Conservation (phyloP, 2,797 vertebrate genomes). For the Dipus sagitta region DNA sequence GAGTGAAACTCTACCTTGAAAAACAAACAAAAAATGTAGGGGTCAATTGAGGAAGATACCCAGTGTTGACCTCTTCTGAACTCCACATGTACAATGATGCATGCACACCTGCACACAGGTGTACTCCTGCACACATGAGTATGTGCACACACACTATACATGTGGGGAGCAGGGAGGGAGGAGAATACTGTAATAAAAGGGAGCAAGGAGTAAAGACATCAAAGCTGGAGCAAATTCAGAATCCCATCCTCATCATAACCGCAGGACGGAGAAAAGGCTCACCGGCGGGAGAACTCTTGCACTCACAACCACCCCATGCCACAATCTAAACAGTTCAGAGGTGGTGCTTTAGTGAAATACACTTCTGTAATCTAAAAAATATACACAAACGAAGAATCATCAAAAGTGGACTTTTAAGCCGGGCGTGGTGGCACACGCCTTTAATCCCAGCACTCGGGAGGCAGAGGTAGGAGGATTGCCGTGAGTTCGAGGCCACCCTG, state of each 20-base stretch:
- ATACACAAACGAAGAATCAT: neutral
- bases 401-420: neutral
- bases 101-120: too few species aligned
- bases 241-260: neutral
- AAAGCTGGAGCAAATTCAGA: neutral
- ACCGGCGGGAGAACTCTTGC: neutral
- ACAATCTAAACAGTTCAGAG: neutral
- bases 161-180: neutral
- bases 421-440: too few species aligned
- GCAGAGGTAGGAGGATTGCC: too few species aligned
- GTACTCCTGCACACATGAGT: too few species aligned
- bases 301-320: neutral
- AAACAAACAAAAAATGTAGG: too few species aligned
- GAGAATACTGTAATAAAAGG: neutral
- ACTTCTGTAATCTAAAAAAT: conserved; percentile 19
- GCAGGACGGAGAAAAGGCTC: neutral
- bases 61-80: too few species aligned
- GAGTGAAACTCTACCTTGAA: too few species aligned
- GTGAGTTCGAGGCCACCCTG: too few species aligned
- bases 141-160: too few species aligned
- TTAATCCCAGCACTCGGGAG: too few species aligned
- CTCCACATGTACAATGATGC: too few species aligned
- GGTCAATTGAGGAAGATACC: too few species aligned
- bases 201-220: neutral
- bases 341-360: neutral